These are phyloP conservation scores for Campaea margaritaria DNA, from an alignment of 2,888 invertebrate genomes.

Conservation along the genomic window DNA sequence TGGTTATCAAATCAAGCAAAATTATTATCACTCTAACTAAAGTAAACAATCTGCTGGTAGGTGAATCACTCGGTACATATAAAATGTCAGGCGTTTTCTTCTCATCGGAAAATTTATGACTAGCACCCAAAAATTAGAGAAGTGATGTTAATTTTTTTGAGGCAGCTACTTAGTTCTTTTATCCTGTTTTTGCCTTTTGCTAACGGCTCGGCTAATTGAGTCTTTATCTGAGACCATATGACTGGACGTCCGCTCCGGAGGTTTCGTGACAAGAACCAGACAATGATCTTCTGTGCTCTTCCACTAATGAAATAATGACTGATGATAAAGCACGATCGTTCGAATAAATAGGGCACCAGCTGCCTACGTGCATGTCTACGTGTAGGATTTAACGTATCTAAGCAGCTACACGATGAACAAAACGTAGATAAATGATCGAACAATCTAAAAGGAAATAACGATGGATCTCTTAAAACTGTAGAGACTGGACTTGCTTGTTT, in stretches of 20 bases:
- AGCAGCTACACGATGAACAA: not conserved
- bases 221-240: not conserved
- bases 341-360: conserved; percentile 48
- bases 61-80: conserved; percentile 1
- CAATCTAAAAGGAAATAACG: too few relatives aligned
- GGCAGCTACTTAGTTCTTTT: not conserved
- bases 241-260: conserved; percentile 19
- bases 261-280: conserved; percentile 37
- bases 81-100: conserved; percentile 1
- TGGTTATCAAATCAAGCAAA: conserved; percentile 3
- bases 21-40: conserved; percentile 12
- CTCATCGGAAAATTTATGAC: conserved; percentile 19
- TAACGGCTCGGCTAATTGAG: too few relatives aligned
- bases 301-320: conserved; percentile 52
- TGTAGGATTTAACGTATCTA: conserved; percentile 8
- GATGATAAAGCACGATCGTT: conserved; percentile 44
- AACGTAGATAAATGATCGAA: too few relatives aligned
- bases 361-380: conserved; percentile 32
- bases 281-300: conserved; percentile 43
- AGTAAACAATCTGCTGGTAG: conserved; percentile 15
- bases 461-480: too few relatives aligned
- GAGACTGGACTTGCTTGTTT: too few relatives aligned
- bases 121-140: not conserved
- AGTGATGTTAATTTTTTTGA: not conserved
- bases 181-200: not conserved